Percentiles rank a stretch among this genome's conserved stretches.
phyloP scores from a whole-genome alignment of 2,797 vertebrate genomes.

The Astyanax mexicanus region DNA sequence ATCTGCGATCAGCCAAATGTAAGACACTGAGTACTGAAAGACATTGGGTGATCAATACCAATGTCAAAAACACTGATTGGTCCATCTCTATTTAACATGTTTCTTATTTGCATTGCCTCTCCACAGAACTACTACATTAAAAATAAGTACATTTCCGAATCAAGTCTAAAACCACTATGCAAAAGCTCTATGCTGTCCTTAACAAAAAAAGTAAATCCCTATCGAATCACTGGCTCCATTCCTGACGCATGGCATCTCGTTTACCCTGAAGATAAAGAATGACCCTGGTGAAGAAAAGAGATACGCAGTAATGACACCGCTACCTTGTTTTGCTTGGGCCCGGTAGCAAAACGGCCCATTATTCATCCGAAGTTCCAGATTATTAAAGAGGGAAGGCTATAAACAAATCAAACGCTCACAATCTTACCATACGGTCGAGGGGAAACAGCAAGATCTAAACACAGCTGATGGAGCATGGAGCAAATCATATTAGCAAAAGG shows the following conservation, averaged over 20 bases:
- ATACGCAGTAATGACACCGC: constrained; percentile 64
- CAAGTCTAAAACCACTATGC: constrained; percentile 2
- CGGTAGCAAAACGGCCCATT: constrained; percentile 62
- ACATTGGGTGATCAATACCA: too few species aligned
- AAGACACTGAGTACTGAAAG: too few species aligned
- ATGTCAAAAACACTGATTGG: too few species aligned
- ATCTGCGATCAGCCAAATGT: too few species aligned
- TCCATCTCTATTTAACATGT: too few species aligned
- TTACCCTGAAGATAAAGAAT: constrained; percentile 66
- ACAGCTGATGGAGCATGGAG: constrained; percentile 56
- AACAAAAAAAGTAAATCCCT: constrained; percentile 19
- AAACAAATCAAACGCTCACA: constrained; percentile 66
- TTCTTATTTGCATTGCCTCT: too few species aligned
- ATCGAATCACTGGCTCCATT: constrained; percentile 49
- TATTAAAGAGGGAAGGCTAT: constrained; percentile 69
- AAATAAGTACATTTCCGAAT: constrained; percentile 15
- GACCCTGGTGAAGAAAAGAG: constrained; percentile 63
- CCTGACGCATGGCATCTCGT: constrained; percentile 63
- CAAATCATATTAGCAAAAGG: constrained; percentile 63
- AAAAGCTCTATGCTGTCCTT: too few species aligned
- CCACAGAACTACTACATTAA: too few species aligned
- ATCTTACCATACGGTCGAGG: constrained; percentile 63
- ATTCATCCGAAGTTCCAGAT: constrained; percentile 52
- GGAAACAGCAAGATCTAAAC: constrained; percentile 63
- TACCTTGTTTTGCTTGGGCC: constrained; percentile 73